Percentiles rank a stretch among this genome's conserved stretches.
Evolutionary conservation across 2,113 vertebrate species (phyloP).

Genomic region (Narcine bancroftii): DNA sequence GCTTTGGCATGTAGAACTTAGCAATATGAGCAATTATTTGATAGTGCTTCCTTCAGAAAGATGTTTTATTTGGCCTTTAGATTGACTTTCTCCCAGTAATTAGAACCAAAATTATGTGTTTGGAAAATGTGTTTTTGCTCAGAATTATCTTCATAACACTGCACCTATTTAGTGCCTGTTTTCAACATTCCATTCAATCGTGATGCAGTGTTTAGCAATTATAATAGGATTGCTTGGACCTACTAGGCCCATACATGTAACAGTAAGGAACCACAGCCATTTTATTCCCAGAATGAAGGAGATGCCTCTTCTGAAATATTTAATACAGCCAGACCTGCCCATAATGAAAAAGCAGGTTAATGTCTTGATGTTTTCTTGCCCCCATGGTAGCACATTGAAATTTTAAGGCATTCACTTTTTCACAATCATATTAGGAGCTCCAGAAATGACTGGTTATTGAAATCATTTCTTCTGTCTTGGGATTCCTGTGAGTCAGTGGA

Average conservation of each 20-base stretch:
- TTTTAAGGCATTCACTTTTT: not conserved
- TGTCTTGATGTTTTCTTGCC: not conserved
- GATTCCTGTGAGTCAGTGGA: not conserved
- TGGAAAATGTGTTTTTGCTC: no score
- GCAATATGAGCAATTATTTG: not conserved
- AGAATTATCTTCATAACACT: no score
- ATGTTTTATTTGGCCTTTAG: no score
- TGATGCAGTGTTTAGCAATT: not conserved
- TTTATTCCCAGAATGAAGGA: not conserved
- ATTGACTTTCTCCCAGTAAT: not conserved
- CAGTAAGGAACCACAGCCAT: not conserved
- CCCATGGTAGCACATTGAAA: not conserved
- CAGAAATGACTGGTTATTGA: not conserved
- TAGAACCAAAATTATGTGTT: not conserved
- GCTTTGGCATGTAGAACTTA: no score
- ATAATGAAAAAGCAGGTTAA: not conserved
- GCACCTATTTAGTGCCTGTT: not conserved
- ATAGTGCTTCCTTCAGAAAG: no score
- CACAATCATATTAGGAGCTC: not conserved
- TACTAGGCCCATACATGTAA: not conserved
- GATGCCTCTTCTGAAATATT: not conserved
- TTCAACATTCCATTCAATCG: not conserved
- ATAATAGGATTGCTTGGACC: not conserved
- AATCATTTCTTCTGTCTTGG: not conserved
- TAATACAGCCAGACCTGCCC: not conserved